Evolutionary conservation across 1,140 invertebrate species (phyloP), one percentile per base, ranked within the genome.

Genomic region (Dendrolimus kikuchii): DNA sequence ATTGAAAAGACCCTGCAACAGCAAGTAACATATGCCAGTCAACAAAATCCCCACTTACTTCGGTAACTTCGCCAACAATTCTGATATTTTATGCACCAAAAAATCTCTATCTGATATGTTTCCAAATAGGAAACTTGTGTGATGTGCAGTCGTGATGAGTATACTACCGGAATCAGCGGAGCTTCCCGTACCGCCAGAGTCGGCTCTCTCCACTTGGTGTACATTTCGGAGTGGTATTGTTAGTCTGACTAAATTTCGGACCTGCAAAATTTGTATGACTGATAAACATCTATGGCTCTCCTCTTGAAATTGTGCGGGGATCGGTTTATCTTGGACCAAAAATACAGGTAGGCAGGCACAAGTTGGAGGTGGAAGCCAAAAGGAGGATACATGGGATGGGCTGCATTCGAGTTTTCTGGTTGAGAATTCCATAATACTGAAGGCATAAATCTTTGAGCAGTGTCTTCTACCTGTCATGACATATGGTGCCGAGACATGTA

Each of bases 51-150:
- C 3, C 7, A 71, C 77, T 74, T 57, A 88, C 86, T 81, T 87
- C 5, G 84, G 84, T 41, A 87, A 54, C 71, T 91, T 93, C 0
- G 93, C 91, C 1, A 97, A 84, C 36, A 98, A 89, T 78, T 98
- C 96, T 0, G 94, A 95, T 54, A 99, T 93, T 84, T 98, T 98
- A 67, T 94, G 91, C 8, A 98, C 91, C 1, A 99, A 90, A 81
- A 98, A 95, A 72, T 97, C 93, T 57, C 96, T 88, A 77, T 98
- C 97, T 40, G 92, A 90, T 65, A 98, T 93, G 76, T 96, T 93
- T 36, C 95, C 93, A 86, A 99, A 98, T 40, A 98, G 89, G 85
- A 98, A 98, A 71, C 93, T 94, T 38, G 92, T 91, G 85, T 93
- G 92, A 50, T 92, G 90, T 1, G 91, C 88, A 63, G 95, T 96